Conservation (phyloP, 2,797 vertebrate genomes). For the Paguma larvata region DNA sequence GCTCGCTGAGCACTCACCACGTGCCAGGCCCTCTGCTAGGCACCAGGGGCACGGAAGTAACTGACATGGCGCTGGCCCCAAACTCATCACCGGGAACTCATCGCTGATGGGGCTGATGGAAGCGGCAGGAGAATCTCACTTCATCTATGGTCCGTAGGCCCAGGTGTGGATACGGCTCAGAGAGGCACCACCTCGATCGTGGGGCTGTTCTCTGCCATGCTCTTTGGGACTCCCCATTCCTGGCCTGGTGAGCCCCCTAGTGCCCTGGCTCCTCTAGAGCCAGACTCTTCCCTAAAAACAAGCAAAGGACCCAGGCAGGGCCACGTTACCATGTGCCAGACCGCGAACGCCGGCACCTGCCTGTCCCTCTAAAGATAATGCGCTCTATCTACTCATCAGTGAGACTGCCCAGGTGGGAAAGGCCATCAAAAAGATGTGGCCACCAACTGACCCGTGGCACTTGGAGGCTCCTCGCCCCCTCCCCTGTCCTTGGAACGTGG, state of each 20-base stretch:
- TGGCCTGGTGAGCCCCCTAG: neutral
- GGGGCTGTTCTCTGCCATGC: neutral
- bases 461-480: neutral
- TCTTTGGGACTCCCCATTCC: neutral
- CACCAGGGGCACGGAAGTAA: neutral
- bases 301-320: neutral
- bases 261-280: neutral
- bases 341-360: fast-evolving
- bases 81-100: neutral
- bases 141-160: neutral
- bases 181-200: neutral
- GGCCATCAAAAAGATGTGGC: neutral
- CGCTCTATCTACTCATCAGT: fast-evolving
- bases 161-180: neutral
- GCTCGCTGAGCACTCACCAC: neutral
- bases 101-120: neutral
- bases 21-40: neutral
- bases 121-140: neutral
- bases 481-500: neutral
- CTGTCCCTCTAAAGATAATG: neutral
- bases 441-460: neutral
- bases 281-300: neutral
- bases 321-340: neutral
- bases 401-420: neutral
- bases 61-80: neutral